Evolutionary conservation across 2,113 vertebrate species (phyloP), one percentile per base, ranked within the genome.

Genomic region (Sporophila hypoxantha): DNA sequence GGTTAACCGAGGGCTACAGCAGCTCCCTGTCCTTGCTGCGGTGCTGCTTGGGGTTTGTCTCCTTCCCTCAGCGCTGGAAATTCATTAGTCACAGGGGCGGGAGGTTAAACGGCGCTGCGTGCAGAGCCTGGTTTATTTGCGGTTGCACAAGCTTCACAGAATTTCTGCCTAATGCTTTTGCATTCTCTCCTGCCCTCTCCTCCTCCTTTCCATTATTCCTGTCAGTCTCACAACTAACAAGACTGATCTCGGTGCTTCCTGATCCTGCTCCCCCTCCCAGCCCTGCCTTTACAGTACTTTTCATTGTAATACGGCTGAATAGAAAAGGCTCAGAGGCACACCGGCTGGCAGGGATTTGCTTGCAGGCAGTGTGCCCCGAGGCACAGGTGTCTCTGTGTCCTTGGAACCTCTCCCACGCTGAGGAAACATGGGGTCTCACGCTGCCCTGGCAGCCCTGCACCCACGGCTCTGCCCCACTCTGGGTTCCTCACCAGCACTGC

Each of bases 191-290:
- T 84, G 91, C 79, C 84, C 76, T 87, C 78, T 87, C 67, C 85
- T 83, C 91, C 87, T 87, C 66, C n/a, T 69, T 49, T 32, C 84
- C 84, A 70, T 85, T 91, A 47, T 77, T 78, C 77, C 55, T 66
- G 82, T 73, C 89, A 44, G 67, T 57, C 79, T 61, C 77, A 80
- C 84, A 64, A 17, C 26, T 64, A 83, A 70, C 85, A 41, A 67
- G 89, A 15, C 79, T 50, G 85, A 76, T 79, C 84, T 79, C 61
- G 5, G 42, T 41, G 82, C 53, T 42, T 78, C 69, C 83, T 30
- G 88, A 49, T 42, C 65, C 61, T 12, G 39, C 71, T 75, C 34
- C 76, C 67, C 50, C 77, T 79, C 70, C 56, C 78, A 59, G 75
- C 37, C 53, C 67, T 27, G 27, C 6, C 25, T 57, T 32, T 56